A percentile compares a stretch with the other conserved stretches of the same genome.
Conservation (phyloP, 2,113 vertebrate species). For the Nanorana parkeri region DNA sequence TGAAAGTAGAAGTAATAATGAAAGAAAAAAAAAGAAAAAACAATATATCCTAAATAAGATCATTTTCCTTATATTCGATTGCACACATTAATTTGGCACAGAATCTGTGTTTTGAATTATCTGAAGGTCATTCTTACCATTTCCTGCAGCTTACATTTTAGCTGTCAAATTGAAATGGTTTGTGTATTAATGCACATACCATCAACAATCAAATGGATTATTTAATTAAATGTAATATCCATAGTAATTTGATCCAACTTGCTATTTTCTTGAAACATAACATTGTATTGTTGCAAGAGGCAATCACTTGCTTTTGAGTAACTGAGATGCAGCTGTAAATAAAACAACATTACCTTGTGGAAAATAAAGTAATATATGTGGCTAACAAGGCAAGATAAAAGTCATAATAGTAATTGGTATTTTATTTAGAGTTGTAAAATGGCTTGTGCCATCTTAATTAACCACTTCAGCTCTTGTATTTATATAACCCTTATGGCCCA, state of each 20-base stretch:
- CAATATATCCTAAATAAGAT: slow-evolving; percentile 42
- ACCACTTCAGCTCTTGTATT: too few relatives aligned
- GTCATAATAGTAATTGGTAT: too few relatives aligned
- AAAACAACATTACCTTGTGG: too few relatives aligned
- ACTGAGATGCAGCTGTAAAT: background rate
- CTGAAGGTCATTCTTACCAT: slow-evolving; percentile 36
- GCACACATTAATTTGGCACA: slow-evolving; percentile 38
- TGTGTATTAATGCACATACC: slow-evolving; percentile 16
- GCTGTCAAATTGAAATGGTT: slow-evolving; percentile 4
- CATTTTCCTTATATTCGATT: slow-evolving; percentile 32
- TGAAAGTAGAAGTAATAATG: slow-evolving; percentile 39
- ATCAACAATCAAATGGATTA: slow-evolving; percentile 8
- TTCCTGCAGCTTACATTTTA: slow-evolving; percentile 25
- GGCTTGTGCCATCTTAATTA: too few relatives aligned
- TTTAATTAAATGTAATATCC: slow-evolving; percentile 17
- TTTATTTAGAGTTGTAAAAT: too few relatives aligned
- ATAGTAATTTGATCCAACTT: background rate
- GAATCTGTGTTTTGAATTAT: slow-evolving; percentile 36
- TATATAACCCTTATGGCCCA: too few relatives aligned
- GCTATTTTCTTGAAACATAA: background rate
- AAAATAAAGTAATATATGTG: too few relatives aligned
- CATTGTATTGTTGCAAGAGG: background rate
- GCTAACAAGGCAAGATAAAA: too few relatives aligned
- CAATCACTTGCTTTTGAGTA: slow-evolving; percentile 1
- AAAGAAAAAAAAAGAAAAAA: slow-evolving; percentile 38